Evolutionary conservation across 2,888 invertebrate genomes (phyloP).

Genomic region (Hydraecia micacea): DNA sequence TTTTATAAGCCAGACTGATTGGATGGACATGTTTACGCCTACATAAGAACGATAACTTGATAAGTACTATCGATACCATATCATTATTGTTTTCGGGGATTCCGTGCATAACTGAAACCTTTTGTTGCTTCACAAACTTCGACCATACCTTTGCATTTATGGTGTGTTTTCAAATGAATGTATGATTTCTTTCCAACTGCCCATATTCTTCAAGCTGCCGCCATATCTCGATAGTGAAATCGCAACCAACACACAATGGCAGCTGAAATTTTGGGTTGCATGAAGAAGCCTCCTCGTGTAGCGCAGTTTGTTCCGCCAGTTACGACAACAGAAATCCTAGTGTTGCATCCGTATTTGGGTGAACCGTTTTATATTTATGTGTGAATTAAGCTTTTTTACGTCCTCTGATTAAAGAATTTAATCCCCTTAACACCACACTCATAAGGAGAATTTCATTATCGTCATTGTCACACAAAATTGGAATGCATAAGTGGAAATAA

Average conservation of each 20-base stretch:
- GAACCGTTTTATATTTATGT: background rate
- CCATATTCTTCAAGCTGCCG: background rate
- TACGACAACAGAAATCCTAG: background rate
- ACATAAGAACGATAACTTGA: background rate
- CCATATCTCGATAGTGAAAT: background rate
- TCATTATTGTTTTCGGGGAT: background rate
- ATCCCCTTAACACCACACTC: conserved; percentile 20
- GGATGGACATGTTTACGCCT: conserved; percentile 1
- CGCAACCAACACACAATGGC: no score
- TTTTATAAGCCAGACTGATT: background rate
- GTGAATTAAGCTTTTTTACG: conserved; percentile 8
- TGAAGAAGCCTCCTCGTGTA: no score
- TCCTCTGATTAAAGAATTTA: conserved; percentile 25
- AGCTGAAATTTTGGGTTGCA: no score
- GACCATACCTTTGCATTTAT: background rate
- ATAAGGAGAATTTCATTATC: conserved; percentile 38
- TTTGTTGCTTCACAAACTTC: background rate
- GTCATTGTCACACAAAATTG: conserved; percentile 44
- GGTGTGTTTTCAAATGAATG: background rate
- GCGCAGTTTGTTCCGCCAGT: no score
- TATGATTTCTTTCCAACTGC: background rate
- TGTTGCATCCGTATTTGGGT: background rate
- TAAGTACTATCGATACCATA: background rate
- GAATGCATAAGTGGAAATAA: conserved; percentile 29
- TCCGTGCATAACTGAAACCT: background rate